Base-by-base conservation (phyloP, 2,888 invertebrate genomes). In the Drosophila quinaria region DNA sequence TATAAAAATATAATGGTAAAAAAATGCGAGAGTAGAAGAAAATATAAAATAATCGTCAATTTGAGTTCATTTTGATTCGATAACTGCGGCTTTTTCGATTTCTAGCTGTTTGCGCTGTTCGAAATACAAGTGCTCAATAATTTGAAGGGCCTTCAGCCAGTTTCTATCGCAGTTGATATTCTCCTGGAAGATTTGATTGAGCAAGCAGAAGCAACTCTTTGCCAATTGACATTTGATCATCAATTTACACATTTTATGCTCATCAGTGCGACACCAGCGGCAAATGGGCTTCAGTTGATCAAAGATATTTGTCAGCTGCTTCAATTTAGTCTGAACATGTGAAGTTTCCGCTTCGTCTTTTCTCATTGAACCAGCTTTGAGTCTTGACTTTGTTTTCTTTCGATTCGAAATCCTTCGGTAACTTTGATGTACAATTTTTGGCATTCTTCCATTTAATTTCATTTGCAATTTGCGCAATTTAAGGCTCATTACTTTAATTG, bases 101-200 rank as follows among this genome's bases (percentile, higher is more conserved):
- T 22, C 11, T 6, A 11, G 13, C 13, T 11, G 41, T 3, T 10
- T 2, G 0, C 35, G 44, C 6, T 52, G 44, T 1, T 46, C 13
- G 10, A 31, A 37, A 29, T 46, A 61, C 9, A 51, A 9, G 1
- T n/a, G 17, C 6, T 61, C 61, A 35, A 61, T 44, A 0, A 10
- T 44, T 4, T 25, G 25, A 0, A 61, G 22, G 3, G 52, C 22
- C 10, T 33, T 3, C 8, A 52, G 15, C 61, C 44, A 46, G 1
- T n/a, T 8, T 0, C 6, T 5, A 10, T 52, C 44, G 3, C 55
- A 55, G 1, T 19, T 15, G 8, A 29, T 22, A 3, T 46, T 11
- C 17, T 47, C 19, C 15, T 33, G 29, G 10, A 55, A 55, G 19
- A 62, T 39, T 4, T n/a, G 31, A 4, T 55, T 37, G 9, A 55